These are phyloP conservation scores for Galago senegalensis DNA, from an alignment of 2,797 vertebrate genomes.

Conservation along the genomic window DNA sequence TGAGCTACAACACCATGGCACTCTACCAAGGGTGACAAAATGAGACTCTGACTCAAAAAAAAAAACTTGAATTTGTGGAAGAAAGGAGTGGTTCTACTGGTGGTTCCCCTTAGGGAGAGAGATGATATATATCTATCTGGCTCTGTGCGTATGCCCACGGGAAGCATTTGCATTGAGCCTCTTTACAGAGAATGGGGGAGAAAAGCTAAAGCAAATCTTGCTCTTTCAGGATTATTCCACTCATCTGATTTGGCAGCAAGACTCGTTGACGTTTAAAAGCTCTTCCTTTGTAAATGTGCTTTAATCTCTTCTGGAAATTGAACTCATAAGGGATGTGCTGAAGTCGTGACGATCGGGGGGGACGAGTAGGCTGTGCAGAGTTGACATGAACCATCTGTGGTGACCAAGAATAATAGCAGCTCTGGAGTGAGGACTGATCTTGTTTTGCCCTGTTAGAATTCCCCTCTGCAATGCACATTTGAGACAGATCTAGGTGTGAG, in stretches of 20 bases:
- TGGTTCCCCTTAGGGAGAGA: too few species aligned
- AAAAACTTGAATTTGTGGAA: too few species aligned
- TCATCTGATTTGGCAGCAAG: constrained; percentile 69
- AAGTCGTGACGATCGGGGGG: accelerated
- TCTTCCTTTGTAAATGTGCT: constrained; percentile 73
- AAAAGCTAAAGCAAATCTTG: too few species aligned
- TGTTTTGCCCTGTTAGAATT: constrained; percentile 53
- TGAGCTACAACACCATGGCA: too few species aligned
- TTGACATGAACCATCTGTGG: constrained; percentile 34
- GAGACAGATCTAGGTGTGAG: too few species aligned
- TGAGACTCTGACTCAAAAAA: too few species aligned
- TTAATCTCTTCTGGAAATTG: constrained; percentile 75
- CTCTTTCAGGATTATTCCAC: background rate
- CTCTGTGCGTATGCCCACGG: accelerated
- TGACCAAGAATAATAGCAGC: background rate
- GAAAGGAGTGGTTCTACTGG: too few species aligned
- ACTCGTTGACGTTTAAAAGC: constrained; percentile 71
- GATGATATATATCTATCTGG: too few species aligned
- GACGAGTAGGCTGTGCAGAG: background rate
- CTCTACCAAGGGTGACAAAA: too few species aligned
- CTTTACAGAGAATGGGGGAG: too few species aligned
- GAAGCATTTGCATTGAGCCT: too few species aligned
- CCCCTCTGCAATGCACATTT: background rate
- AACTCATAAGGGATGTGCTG: background rate
- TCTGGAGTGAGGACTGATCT: constrained; percentile 39